Conservation (phyloP, 2,113 vertebrate genomes). For the Nesoenas mayeri region DNA sequence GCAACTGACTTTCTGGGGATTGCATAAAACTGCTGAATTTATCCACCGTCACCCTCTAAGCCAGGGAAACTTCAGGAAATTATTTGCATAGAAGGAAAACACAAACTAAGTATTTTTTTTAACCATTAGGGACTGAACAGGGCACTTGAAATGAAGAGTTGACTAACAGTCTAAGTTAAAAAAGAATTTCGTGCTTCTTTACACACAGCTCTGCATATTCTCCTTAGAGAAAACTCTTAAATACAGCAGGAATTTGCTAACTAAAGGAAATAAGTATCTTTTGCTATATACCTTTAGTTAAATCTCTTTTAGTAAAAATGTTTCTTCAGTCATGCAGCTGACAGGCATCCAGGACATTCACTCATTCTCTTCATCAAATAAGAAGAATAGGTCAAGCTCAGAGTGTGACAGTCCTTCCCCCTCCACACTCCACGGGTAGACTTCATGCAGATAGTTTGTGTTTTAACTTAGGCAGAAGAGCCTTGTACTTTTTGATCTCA, state of each 20-base stretch:
- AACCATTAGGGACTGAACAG: not conserved
- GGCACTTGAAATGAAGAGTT: conserved; percentile 12
- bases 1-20: not conserved
- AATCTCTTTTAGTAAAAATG: not conserved
- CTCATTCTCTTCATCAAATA: not conserved
- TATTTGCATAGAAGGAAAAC: not conserved
- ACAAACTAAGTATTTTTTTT: not conserved
- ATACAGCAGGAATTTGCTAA: not conserved
- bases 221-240: not conserved
- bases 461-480: not conserved
- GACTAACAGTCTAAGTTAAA: not conserved
- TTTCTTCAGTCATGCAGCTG: not conserved
- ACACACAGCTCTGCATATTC: not conserved
- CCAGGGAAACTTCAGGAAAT: not conserved
- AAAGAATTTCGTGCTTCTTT: not conserved
- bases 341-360: not conserved
- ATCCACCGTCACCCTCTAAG: not conserved
- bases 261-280: conserved; percentile 22
- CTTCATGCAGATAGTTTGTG: not conserved
- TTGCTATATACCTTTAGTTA: not conserved
- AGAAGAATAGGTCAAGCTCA: conserved; percentile 8
- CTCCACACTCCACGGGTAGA: not conserved
- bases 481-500: not conserved
- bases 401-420: not conserved
- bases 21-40: not conserved